Base-by-base conservation (phyloP, 2,888 invertebrate species). In the Branchinecta sandiegonensis region DNA sequence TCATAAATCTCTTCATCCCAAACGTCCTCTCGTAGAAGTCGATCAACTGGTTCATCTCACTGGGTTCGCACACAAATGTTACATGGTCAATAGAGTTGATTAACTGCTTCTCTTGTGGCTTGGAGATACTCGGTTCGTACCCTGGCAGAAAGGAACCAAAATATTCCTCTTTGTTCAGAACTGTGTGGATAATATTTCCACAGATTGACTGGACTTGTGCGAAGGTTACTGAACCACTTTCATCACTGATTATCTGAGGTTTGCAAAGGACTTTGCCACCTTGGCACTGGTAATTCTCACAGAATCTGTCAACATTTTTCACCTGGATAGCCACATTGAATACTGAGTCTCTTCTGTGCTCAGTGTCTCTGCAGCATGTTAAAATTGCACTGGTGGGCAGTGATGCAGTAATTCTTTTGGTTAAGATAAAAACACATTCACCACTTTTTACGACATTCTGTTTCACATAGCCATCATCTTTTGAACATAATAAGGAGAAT, bases 101-200 rank as follows among this genome's bases (percentile, higher is more conserved):
- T 48, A 69, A 66, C 48, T 66, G 68, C 47, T 68, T 69, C 8
- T 67, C 56, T 12, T 66, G 47, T 8, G 37, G 14, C 9, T n/a
- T 66, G 37, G 17, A 47, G 8, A 17, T 46, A 23, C 17, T 68
- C 66, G 47, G 47, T 48, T 68, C 37, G 72, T 79, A 80, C 11
- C 77, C 77, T 5, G 79, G 79, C 23, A 80, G 74, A 72, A 80
- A 80, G 48, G 71, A 68, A 0, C 79, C 79, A 1, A 67, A 70
- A 70, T 78, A 80, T n/a, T 73, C 68, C n/a, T 70, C 71, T 66
- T 75, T 76, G 70, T 80, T 74, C n/a, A 80, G 72, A 4, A 80
- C 71, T 0, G 80, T 79, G 71, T 80, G 80, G 14, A 78, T 73
- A 8, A 80, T 76, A 73, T 80, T 79, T 0, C 79, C 80, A 66